Evolutionary conservation across 2,113 vertebrate genomes (phyloP).

Genomic region (Sorex fumeus): DNA sequence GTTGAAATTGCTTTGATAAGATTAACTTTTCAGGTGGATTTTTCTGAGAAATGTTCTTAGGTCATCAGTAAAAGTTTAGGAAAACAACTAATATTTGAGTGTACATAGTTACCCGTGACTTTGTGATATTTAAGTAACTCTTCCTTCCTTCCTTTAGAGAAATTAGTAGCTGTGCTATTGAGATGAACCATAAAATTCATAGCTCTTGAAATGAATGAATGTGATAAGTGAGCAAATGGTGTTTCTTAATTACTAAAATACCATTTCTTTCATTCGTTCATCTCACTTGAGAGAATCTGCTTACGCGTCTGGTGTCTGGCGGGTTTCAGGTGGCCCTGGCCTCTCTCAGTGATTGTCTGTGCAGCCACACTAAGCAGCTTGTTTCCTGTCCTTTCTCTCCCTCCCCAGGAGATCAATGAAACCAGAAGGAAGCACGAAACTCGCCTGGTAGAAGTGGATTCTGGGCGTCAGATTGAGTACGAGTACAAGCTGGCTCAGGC

Average conservation of each 20-base stretch:
- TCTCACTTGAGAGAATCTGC: neutral
- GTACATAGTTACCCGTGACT: neutral
- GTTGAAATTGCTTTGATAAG: slow-evolving; percentile 31
- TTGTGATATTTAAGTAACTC: neutral
- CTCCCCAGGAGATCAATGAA: slow-evolving; percentile 93
- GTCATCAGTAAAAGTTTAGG: neutral
- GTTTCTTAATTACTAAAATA: too few relatives aligned
- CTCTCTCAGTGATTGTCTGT: neutral
- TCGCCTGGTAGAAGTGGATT: slow-evolving; percentile 92
- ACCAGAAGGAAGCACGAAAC: slow-evolving; percentile 90
- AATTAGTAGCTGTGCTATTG: neutral
- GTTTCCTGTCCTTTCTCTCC: neutral
- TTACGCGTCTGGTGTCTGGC: too few relatives aligned
- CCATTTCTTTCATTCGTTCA: neutral
- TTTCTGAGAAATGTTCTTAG: slow-evolving; percentile 6
- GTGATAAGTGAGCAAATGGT: too few relatives aligned
- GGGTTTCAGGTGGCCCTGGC: neutral
- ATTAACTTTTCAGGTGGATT: neutral
- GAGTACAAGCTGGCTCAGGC: slow-evolving; percentile 93
- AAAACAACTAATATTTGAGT: neutral
- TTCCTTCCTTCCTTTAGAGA: slow-evolving; percentile 23
- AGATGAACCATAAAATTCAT: neutral
- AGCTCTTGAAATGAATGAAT: neutral
- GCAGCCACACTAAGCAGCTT: neutral
- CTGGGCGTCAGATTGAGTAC: slow-evolving; percentile 91